Base-by-base conservation (phyloP, 2,888 invertebrate genomes). In the Disparrhopalites patrizii region DNA sequence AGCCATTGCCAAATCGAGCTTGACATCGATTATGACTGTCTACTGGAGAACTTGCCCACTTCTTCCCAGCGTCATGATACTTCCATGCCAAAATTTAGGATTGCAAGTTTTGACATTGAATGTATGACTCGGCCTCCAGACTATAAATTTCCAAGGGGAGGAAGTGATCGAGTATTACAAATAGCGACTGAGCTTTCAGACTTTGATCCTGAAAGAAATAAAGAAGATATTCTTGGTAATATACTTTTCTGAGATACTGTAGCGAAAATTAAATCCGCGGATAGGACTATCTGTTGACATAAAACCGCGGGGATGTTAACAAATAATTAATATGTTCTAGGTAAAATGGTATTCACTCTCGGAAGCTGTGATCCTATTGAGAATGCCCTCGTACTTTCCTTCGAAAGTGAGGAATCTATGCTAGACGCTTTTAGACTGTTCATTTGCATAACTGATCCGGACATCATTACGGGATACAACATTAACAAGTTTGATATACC, bases 21-120 rank as follows among this genome's bases (percentile, higher is more conserved):
- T 3, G 73, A 73, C 56, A 65, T 69, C 20, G 61, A 66, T 30
- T 68, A 54, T 51, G 43, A 40, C 30, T 23, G 62, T 5, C 18
- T 67, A 13, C 31, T 18, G 15, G 5, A 15, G 55, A 31, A n/a
- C n/a, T n/a, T n/a, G n/a, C n/a, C n/a, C n/a, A n/a, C n/a, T n/a
- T n/a, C 28, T 7, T 2, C 25, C 18, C n/a, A 33, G 25, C n/a
- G 15, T 10, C 36, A 7, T 3, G 3, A 56, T 1, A 36, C 10
- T 5, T 1, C 50, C 18, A 57, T 68, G 33, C 71, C 73, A 18
- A 58, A 68, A 1, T n/a, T 73, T 2, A 38, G 73, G 13, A 60
- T 71, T 60, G 40, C 71, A 13, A 71, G 71, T 3, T 73, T 71
- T 55, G 73, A 73, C 50, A 66, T 73, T n/a, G 73, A 73, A 67